phyloP scores from a whole-genome alignment of 2,113 vertebrate species.

The Protobothrops mucrosquamatus region DNA sequence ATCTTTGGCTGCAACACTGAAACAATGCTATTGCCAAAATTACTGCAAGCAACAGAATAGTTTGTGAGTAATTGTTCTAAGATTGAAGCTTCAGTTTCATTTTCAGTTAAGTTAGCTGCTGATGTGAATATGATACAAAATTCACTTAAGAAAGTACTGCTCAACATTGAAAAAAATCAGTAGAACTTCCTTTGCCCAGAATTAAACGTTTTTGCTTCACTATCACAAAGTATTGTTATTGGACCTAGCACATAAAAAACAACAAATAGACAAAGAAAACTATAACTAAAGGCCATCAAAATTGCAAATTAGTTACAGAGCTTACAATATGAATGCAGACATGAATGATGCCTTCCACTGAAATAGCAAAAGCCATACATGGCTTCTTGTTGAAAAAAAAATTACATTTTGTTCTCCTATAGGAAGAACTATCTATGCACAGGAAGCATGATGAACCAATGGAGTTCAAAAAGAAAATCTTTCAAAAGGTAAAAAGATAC shows the following conservation, averaged over 20 bases:
- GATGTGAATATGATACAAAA: background rate
- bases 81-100: background rate
- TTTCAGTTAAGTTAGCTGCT: constrained; percentile 6
- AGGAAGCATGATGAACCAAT: background rate
- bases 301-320: background rate
- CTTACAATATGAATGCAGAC: background rate
- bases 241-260: background rate
- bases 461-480: background rate
- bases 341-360: background rate
- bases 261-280: background rate
- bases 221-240: background rate
- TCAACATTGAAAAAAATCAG: background rate
- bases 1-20: background rate
- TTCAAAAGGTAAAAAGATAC: background rate
- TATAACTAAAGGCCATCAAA: background rate
- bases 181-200: background rate
- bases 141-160: background rate
- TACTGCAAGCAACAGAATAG: background rate
- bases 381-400: background rate
- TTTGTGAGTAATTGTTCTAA: background rate
- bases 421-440: background rate
- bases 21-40: background rate
- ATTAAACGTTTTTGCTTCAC: background rate
- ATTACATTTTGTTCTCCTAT: background rate
- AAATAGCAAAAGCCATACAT: background rate